phyloP scores from a whole-genome alignment of 2,797 vertebrate species.

The Microtus agrestis region DNA sequence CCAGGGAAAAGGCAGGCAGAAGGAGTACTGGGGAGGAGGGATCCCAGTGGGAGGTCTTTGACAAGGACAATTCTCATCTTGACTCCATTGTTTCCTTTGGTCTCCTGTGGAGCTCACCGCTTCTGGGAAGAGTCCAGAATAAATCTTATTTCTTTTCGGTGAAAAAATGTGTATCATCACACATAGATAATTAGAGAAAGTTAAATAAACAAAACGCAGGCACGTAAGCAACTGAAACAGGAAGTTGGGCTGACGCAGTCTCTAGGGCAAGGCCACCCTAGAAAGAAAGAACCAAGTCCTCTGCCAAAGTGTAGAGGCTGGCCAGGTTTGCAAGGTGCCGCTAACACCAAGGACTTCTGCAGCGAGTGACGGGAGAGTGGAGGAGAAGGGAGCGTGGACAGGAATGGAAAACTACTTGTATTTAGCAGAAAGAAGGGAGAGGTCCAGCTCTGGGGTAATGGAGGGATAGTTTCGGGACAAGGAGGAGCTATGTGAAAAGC shows the following conservation, averaged over 20 bases:
- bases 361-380: not conserved
- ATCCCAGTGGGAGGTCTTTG: not conserved
- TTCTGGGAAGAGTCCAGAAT: not conserved
- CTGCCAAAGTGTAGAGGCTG: not conserved
- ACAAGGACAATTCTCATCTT: slow-evolving; percentile 9
- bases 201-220: not conserved
- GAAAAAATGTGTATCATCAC: not conserved
- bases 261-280: not conserved
- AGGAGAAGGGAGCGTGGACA: not conserved
- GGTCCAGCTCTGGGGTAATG: not conserved
- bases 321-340: not conserved
- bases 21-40: not conserved
- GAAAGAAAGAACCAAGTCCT: not conserved
- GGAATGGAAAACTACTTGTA: not conserved
- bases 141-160: slow-evolving; percentile 11
- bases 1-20: slow-evolving; percentile 40
- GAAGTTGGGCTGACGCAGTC: not conserved
- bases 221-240: not conserved
- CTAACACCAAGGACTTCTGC: not conserved
- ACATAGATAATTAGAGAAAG: not conserved
- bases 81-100: slow-evolving; percentile 40
- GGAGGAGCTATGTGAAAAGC: not conserved
- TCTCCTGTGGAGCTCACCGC: not conserved
- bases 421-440: not conserved
- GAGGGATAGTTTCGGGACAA: not conserved